These are phyloP conservation scores for Cheilosia scutellata DNA, from an alignment of 2,888 invertebrate species.

Conservation along the genomic window DNA sequence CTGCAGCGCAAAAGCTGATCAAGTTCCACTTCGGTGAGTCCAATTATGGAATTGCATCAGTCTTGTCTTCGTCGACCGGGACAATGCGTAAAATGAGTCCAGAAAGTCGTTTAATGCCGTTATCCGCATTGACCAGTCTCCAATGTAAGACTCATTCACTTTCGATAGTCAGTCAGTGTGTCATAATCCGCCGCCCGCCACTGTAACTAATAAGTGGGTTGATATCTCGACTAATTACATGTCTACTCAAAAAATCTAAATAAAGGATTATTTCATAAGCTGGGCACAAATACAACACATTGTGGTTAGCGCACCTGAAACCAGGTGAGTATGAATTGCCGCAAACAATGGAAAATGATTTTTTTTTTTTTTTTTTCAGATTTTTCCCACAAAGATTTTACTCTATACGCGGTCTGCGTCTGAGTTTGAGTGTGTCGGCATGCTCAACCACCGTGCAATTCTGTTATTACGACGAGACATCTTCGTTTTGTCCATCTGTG, in stretches of 20 bases:
- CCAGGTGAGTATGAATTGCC: constrained; percentile 28
- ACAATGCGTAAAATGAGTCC: constrained; percentile 70
- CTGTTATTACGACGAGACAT: constrained; percentile 30
- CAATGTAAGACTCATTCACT: constrained; percentile 10
- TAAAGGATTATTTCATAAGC: constrained; percentile 66
- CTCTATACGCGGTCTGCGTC: no score
- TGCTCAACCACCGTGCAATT: constrained; percentile 72
- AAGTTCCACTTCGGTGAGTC: constrained; percentile 72
- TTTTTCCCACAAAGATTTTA: constrained; percentile 72
- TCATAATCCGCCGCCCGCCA: constrained; percentile 48
- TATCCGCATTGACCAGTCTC: constrained; percentile 16
- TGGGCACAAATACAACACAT: constrained; percentile 7
- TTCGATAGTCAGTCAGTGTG: constrained; percentile 66
- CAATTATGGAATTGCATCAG: constrained; percentile 74
- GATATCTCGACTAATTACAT: constrained; percentile 59
- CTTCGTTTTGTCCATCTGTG: constrained; percentile 16
- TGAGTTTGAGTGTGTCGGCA: background rate
- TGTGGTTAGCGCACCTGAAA: constrained; percentile 38
- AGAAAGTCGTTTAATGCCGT: constrained; percentile 44
- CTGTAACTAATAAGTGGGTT: constrained; percentile 47
- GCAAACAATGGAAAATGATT: constrained; percentile 57
- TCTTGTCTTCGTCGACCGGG: constrained; percentile 49
- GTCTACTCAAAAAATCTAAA: constrained; percentile 47
- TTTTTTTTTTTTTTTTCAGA: no score
- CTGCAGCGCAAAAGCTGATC: constrained; percentile 59